Conservation (phyloP, 2,113 vertebrate genomes). For the Ceuthmochares aereus region DNA sequence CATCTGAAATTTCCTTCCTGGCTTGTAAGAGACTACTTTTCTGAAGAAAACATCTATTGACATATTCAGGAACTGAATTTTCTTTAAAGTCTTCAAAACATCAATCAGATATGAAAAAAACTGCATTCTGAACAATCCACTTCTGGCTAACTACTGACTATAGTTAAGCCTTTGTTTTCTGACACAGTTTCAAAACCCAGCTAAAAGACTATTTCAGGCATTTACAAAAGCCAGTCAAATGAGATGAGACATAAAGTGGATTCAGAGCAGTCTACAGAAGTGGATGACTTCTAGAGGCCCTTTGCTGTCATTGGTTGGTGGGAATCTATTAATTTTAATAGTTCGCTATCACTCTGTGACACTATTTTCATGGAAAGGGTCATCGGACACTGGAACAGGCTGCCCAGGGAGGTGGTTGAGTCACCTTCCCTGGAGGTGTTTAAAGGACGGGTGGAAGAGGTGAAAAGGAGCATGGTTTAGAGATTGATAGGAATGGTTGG, state of each 20-base stretch:
- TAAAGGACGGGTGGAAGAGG: too few relatives aligned
- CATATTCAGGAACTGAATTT: background rate
- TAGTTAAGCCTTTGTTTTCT: background rate
- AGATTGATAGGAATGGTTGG: too few relatives aligned
- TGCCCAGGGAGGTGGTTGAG: too few relatives aligned
- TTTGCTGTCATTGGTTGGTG: background rate
- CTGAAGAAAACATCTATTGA: background rate
- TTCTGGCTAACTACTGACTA: background rate
- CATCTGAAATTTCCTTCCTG: background rate
- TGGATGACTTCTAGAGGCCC: background rate
- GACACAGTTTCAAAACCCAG: background rate
- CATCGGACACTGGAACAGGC: too few relatives aligned
- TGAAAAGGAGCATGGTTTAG: too few relatives aligned
- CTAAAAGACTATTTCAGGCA: background rate
- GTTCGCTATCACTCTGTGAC: background rate
- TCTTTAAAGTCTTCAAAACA: background rate
- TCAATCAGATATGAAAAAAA: background rate
- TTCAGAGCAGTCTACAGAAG: background rate
- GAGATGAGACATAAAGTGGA: background rate
- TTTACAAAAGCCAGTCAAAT: background rate
- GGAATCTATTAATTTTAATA: background rate
- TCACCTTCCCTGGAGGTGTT: too few relatives aligned
- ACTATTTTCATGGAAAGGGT: background rate
- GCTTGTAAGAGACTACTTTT: background rate
- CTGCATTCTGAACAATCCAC: background rate